Base-by-base conservation (phyloP, 2,797 vertebrate genomes). In the Amniataba percoides region DNA sequence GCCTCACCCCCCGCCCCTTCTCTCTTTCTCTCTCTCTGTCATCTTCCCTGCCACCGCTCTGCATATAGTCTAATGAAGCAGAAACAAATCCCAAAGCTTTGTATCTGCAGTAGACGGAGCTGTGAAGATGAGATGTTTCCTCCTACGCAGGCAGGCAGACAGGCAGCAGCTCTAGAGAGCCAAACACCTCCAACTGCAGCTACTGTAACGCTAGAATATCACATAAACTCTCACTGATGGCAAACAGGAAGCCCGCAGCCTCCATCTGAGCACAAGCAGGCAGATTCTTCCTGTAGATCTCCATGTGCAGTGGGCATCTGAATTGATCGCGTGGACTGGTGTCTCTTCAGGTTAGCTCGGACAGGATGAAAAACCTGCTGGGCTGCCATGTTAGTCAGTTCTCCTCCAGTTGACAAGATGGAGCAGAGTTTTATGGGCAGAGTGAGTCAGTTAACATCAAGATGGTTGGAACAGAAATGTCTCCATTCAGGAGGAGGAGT, bases 91-190 rank as follows among this genome's bases (percentile, higher is more conserved):
- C 73, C 40, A 64, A 52, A 69, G 77, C 78, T 85, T 87, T 76
- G 18, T 71, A 79, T 78, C 70, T 88, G 86, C 87, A 74, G 70
- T 77, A 83, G 82, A 85, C 82, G 46, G 69, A 86, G 71, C 82
- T 85, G 87, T 84, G 83, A 89, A 88, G 87, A 89, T 74, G 82
- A 87, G 88, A 89, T 88, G 89, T 84, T 91, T 78, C 88, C 90
- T 88, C 91, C 92, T 84, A 93, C 90, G 82, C 89, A 82, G 72
- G 59, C 77, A 87, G 65, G 77, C 78, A 84, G 83, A 81, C 90
- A 87, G 82, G 84, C 86, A 80, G 80, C 19, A 85, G 82, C 84
- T 88, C 61, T 31, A 59, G 78, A 87, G 79, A 88, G 81, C 48
- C n/a, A 48, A 83, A 87, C 84, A 88, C 85, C 86, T 92, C 80